These are phyloP conservation scores for Forbesichthys agassizii DNA, from an alignment of 2,113 vertebrate species.

Conservation along the genomic window DNA sequence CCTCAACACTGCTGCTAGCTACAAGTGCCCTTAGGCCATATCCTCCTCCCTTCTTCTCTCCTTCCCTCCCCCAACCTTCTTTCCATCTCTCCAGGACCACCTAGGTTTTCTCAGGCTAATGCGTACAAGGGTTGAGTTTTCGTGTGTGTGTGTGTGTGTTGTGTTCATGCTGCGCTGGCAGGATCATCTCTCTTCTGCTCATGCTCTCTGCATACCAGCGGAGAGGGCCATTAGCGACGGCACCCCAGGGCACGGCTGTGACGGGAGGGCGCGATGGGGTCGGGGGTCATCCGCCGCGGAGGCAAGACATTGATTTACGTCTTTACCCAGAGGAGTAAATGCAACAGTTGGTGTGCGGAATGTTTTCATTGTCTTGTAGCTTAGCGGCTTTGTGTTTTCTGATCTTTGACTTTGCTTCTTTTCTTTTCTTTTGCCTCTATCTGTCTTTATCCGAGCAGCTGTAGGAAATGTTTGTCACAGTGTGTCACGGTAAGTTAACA, in stretches of 20 bases:
- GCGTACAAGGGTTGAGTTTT: conserved; percentile 18
- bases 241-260: conserved; percentile 42
- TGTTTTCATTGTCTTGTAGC: not conserved
- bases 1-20: not conserved
- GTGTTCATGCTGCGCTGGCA: conserved; percentile 38
- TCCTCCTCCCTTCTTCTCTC: conserved; percentile 59
- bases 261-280: conserved; percentile 42
- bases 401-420: not conserved
- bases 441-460: conserved; percentile 2
- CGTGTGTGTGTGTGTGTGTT: conserved; percentile 15
- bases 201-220: conserved; percentile 59
- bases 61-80: conserved; percentile 29
- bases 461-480: not conserved
- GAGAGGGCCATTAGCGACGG: conserved; percentile 55
- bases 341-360: not conserved
- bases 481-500: not conserved
- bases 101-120: conserved; percentile 56
- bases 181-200: conserved; percentile 47
- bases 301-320: conserved; percentile 47
- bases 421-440: not conserved
- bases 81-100: conserved; percentile 61
- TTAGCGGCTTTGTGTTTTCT: not conserved
- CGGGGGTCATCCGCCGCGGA: conserved; percentile 40
- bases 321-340: conserved; percentile 23
- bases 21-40: conserved; percentile 49